A percentile compares a stretch with the other conserved stretches of the same genome.
Evolutionary conservation across 1,140 invertebrate genomes (phyloP).

Genomic region (Pogonognathellus flavescens): DNA sequence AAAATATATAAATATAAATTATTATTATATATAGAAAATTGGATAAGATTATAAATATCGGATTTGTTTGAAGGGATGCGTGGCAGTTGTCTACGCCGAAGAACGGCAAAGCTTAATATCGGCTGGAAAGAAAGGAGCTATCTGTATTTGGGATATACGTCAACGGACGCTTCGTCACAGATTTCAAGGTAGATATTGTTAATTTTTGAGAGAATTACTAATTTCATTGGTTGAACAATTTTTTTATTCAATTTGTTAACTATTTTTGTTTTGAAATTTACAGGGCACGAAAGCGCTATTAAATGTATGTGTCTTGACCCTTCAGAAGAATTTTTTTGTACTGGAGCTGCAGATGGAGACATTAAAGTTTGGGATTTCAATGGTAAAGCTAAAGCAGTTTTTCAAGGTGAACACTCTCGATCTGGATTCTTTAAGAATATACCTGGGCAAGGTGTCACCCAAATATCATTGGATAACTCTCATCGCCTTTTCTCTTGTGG

Average conservation of each 20-base stretch:
- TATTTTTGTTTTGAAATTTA: slow-evolving; percentile 20
- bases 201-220: no score
- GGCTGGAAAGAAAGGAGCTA: slow-evolving; percentile 95
- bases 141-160: slow-evolving; percentile 94
- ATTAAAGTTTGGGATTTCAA: slow-evolving; percentile 84
- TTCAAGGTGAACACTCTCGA: slow-evolving; percentile 92
- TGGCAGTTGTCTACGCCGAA: slow-evolving; percentile 90
- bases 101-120: slow-evolving; percentile 90
- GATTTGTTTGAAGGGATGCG: slow-evolving; percentile 76
- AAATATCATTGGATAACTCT: slow-evolving; percentile 89
- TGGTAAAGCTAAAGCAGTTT: slow-evolving; percentile 69
- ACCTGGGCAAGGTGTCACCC: slow-evolving; percentile 91
- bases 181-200: slow-evolving; percentile 79
- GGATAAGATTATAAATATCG: no score
- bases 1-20: neutral
- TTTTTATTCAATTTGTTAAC: no score
- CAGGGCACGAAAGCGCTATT: slow-evolving; percentile 86
- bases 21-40: no score
- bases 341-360: slow-evolving; percentile 98
- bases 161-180: slow-evolving; percentile 88
- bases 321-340: slow-evolving; percentile 95
- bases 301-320: slow-evolving; percentile 96
- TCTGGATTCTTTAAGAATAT: slow-evolving; percentile 97
- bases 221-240: no score
- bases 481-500: slow-evolving; percentile 96